Percentiles rank a stretch among this genome's conserved stretches.
Evolutionary conservation across 2,888 invertebrate species (phyloP).

Genomic region (Mellilla xanthometata): DNA sequence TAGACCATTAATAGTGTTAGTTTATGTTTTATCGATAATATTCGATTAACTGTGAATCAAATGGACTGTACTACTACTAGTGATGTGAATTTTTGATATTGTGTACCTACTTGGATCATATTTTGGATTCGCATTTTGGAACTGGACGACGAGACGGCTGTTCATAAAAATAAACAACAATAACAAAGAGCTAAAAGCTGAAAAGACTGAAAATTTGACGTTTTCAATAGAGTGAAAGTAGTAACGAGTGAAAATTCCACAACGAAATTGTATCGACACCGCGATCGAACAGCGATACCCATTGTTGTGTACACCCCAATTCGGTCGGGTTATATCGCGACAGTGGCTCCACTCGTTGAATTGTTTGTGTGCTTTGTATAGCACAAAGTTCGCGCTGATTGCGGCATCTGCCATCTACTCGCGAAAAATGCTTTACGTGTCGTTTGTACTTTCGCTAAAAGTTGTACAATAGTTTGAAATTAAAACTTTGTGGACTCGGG

Average conservation of each 20-base stretch:
- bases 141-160: conserved; percentile 52
- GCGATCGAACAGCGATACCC: conserved; percentile 33
- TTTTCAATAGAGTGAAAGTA: conserved; percentile 61
- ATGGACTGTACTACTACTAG: conserved; percentile 55
- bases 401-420: conserved; percentile 51
- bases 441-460: conserved; percentile 68
- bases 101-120: conserved; percentile 57
- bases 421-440: conserved; percentile 72
- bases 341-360: conserved; percentile 63
- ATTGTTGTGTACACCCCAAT: conserved; percentile 43
- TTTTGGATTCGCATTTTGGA: conserved; percentile 25
- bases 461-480: conserved; percentile 49
- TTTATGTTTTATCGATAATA: conserved; percentile 49
- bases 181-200: conserved; percentile 45
- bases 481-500: conserved; percentile 37
- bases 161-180: conserved; percentile 48
- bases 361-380: conserved; percentile 37
- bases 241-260: conserved; percentile 51
- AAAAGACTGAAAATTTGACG: conserved; percentile 51
- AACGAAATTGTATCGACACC: conserved; percentile 45
- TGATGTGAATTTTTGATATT: conserved; percentile 59
- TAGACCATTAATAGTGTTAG: conserved; percentile 50
- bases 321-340: conserved; percentile 40
- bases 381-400: conserved; percentile 60
- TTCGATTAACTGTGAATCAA: conserved; percentile 42